Base-by-base conservation (phyloP, 2,797 vertebrate species). In the Coendou prehensilis region DNA sequence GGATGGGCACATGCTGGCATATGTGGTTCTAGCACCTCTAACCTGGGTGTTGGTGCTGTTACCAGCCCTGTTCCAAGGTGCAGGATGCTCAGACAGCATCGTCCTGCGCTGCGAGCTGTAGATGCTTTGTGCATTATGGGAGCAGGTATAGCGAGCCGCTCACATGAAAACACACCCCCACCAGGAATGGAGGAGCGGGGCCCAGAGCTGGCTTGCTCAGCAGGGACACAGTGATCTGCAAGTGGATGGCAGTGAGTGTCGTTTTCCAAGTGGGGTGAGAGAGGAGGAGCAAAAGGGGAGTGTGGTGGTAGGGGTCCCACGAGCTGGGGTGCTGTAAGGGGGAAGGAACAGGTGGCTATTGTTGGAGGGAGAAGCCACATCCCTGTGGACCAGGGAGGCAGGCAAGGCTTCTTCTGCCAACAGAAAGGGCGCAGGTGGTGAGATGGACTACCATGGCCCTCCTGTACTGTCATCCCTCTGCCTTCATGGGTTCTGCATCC, bases 161-260 rank as follows among this genome's bases (percentile, higher is more conserved):
- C 61, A 75, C 23, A n/a, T 9, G 3, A 50, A 78, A 78, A 75
- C n/a, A 69, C 28, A 56, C 56, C 33, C 33, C 15, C 26, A 15
- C 64, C 22, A 56, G 37, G 75, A 92, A 63, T 15, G 41, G 90
- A 95, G 67, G 59, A 63, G 64, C 45, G 52, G 64, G 52, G 23
- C 54, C 92, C n/a, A 73, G 63, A 91, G 57, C 52, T 45, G 10
- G 85, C 45, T 13, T 20, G 11, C 71, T n/a, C 15, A 10, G 41
- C 30, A 56, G 71, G 5, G 33, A 83, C 52, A 73, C 0, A 0
- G 61, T 71, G 59, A 59, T 71, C 52, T 47, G 47, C 50, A 87
- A 73, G n/a, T 69, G 82, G 73, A 20, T 73, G 45, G 75, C 37
- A 10, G n/a, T 47, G 81, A 59, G 83, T 22, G 52, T 78, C 47